Conservation (phyloP, 1,140 invertebrate genomes). For the Melitaea cinxia region DNA sequence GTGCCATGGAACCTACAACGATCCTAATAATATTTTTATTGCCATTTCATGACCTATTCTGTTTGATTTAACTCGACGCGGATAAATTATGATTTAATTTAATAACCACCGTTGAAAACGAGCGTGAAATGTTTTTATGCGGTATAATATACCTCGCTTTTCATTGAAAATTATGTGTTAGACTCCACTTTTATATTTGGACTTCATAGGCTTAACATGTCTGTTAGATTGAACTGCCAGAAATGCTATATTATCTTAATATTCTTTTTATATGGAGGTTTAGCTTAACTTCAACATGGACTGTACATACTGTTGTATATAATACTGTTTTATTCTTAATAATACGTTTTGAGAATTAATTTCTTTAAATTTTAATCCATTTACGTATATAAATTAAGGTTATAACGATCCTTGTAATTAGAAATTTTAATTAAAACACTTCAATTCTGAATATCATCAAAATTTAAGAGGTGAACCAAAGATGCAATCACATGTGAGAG, state of each 20-base stretch:
- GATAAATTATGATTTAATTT: constrained; percentile 80
- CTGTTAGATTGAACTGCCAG: background rate
- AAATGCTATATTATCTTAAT: too few relatives aligned
- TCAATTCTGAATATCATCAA: background rate
- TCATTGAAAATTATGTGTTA: background rate
- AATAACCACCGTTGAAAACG: constrained; percentile 70
- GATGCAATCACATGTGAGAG: constrained; percentile 29
- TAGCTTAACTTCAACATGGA: background rate
- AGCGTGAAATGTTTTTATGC: constrained; percentile 75
- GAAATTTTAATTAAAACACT: too few relatives aligned
- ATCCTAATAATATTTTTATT: constrained; percentile 72
- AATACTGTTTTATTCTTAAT: too few relatives aligned
- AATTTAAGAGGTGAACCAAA: background rate
- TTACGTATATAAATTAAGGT: too few relatives aligned
- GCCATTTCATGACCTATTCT: constrained; percentile 70
- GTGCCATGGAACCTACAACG: constrained; percentile 50
- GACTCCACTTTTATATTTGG: constrained; percentile 38
- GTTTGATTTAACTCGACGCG: constrained; percentile 70
- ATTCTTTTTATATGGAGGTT: constrained; percentile 30
- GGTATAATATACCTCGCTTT: constrained; percentile 70
- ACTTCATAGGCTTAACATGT: background rate
- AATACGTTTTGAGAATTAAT: too few relatives aligned
- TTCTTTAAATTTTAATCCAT: too few relatives aligned
- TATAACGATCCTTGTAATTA: background rate
- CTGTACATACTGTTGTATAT: too few relatives aligned